phyloP scores from a whole-genome alignment of 37 sponge, comb jelly and placozoan genomes.

The Geodia barretti region DNA sequence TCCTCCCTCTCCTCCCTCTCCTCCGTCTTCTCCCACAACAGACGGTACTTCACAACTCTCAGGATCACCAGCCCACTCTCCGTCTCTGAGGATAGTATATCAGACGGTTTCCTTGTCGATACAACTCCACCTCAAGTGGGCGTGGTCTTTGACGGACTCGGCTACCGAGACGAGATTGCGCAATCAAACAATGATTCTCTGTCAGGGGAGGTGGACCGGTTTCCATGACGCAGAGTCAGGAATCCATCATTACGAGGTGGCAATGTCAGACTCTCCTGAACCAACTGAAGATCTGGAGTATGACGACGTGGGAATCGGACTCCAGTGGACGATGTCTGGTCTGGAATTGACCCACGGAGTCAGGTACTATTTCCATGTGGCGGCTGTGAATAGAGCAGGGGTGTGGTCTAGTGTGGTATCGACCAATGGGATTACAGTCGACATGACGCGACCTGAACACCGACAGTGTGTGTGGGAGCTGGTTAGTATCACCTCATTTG shows the following conservation, averaged over 20 bases:
- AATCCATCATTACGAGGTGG: constrained; percentile 66
- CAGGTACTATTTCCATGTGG: constrained; percentile 43
- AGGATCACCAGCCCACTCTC: constrained; percentile 32
- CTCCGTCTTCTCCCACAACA: constrained; percentile 3
- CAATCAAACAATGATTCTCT: constrained; percentile 12
- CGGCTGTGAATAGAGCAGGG: constrained; percentile 67
- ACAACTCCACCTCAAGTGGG: constrained; percentile 52
- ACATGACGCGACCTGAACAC: no score
- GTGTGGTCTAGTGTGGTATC: constrained; percentile 14
- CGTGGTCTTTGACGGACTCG: constrained; percentile 27
- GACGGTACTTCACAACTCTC: constrained; percentile 51
- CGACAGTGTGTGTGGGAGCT: no score
- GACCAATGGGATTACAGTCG: constrained; percentile 40
- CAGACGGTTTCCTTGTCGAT: constrained; percentile 79
- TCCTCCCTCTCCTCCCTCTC: neutral
- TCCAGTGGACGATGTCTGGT: neutral
- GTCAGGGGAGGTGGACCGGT: constrained; percentile 47
- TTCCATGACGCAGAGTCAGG: constrained; percentile 65
- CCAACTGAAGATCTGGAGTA: constrained; percentile 7
- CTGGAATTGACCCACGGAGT: constrained; percentile 34
- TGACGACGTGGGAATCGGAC: constrained; percentile 46
- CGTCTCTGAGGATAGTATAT: constrained; percentile 8
- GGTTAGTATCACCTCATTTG: no score
- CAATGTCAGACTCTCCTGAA: constrained; percentile 13
- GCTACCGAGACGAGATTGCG: constrained; percentile 20